Conservation (phyloP, 2,113 vertebrate species). For the Apteryx owenii region DNA sequence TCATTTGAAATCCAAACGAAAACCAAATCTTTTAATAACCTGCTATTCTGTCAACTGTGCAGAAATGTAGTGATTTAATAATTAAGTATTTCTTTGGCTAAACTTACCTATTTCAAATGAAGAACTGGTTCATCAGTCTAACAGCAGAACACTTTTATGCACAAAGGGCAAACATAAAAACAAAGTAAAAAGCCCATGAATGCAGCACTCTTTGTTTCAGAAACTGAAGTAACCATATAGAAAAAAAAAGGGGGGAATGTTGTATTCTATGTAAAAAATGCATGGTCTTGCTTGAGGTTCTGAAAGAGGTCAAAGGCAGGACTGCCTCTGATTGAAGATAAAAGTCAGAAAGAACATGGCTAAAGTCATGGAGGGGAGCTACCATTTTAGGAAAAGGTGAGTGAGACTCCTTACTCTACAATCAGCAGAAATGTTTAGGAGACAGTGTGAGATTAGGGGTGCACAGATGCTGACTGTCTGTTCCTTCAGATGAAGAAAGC, state of each 20-base stretch:
- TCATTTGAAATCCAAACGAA: constrained; percentile 50
- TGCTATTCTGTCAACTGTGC: constrained; percentile 14
- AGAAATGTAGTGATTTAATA: constrained; percentile 53
- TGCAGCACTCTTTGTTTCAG: background rate
- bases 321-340: background rate
- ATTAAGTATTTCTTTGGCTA: constrained; percentile 50
- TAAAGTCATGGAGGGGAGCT: background rate
- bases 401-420: background rate
- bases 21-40: constrained; percentile 61
- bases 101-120: constrained; percentile 55
- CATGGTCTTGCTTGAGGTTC: background rate
- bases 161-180: background rate
- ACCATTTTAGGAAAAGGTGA: background rate
- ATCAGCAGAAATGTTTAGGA: background rate
- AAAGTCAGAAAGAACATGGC: background rate
- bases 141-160: background rate
- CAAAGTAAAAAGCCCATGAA: background rate
- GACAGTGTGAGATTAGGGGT: background rate
- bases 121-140: background rate
- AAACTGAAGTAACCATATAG: background rate
- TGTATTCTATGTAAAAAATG: accelerated
- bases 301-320: background rate
- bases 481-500: background rate
- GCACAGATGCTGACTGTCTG: background rate
- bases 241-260: background rate